Percentiles rank a stretch among this genome's conserved stretches.
Conservation (phyloP, 2,888 invertebrate species). For the Saturnia pavonia region DNA sequence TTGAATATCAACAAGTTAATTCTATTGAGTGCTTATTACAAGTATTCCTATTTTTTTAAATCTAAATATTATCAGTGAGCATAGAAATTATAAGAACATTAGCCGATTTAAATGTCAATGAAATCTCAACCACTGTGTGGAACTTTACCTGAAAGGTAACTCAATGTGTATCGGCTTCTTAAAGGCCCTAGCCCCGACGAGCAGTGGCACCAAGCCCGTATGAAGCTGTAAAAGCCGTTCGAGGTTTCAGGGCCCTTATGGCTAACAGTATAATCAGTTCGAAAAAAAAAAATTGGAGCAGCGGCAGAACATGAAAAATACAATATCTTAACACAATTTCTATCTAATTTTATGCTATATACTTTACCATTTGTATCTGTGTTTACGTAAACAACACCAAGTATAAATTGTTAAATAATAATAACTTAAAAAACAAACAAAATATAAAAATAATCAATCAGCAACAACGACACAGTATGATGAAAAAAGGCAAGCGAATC, state of each 20-base stretch:
- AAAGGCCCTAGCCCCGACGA: no score
- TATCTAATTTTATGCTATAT: neutral
- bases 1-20: neutral
- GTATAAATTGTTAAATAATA: neutral
- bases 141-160: neutral
- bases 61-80: neutral
- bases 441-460: neutral
- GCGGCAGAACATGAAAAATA: neutral
- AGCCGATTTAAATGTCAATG: neutral
- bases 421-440: neutral
- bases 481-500: no score
- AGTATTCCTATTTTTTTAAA: neutral
- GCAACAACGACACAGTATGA: neutral
- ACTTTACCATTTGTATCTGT: neutral
- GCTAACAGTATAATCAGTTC: no score
- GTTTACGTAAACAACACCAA: neutral
- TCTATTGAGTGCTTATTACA: neutral
- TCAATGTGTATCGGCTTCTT: no score
- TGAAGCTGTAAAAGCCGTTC: no score
- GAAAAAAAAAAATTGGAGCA: no score
- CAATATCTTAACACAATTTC: neutral
- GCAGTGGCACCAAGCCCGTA: no score
- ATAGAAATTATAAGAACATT: neutral
- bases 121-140: neutral
- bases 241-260: no score